Evolutionary conservation across 2,113 vertebrate genomes (phyloP), one percentile per base, ranked within the genome.

Genomic region (Parus major): DNA sequence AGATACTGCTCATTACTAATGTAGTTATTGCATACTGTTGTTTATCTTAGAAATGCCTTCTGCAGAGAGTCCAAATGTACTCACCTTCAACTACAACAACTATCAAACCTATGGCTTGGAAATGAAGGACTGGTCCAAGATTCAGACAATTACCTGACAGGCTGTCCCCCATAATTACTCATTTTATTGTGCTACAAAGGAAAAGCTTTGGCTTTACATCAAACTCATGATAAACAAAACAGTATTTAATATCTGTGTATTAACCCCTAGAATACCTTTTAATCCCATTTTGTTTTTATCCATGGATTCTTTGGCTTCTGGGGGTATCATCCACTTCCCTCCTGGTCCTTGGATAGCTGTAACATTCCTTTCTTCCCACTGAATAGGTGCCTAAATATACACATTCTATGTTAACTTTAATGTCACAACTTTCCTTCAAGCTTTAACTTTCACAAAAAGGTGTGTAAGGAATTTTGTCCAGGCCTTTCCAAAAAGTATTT

Each of bases 301-400:
- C 99, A 99, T 99, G 33, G 99, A 99, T 95, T 99, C 99, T 96
- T 99, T 99, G 82, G 99, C 99, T 39, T 99, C 99, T 20, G 98
- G 98, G 16, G 99, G 99, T 88, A 99, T 99, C 98, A 98, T 99
- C 99, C 99, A 99, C 68, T 97, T 98, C 27, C 99, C 99, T 31
- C 99, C 98, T 0, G 99, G 98, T 25, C 99, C 99, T 93, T 99
- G 98, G 57, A 99, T 99, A 17, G 99, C 99, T 0, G 98, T 98
- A 39, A 99, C 99, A 15, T 98, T 99, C 93, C 98, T 98, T 93
- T 99, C 99, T 96, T 99, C 99, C 99, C 99, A 99, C 42, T 98
- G 97, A 96, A 99, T 97, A 7, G 99, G 99, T 72, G 97, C 99
- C 99, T 99, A 90, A 89, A 95, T 41, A 96, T 12, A 96, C 72